Percentiles rank a stretch among this genome's conserved stretches.
These are phyloP conservation scores for Acronicta alni DNA, from an alignment of 2,888 invertebrate species.

Conservation along the genomic window DNA sequence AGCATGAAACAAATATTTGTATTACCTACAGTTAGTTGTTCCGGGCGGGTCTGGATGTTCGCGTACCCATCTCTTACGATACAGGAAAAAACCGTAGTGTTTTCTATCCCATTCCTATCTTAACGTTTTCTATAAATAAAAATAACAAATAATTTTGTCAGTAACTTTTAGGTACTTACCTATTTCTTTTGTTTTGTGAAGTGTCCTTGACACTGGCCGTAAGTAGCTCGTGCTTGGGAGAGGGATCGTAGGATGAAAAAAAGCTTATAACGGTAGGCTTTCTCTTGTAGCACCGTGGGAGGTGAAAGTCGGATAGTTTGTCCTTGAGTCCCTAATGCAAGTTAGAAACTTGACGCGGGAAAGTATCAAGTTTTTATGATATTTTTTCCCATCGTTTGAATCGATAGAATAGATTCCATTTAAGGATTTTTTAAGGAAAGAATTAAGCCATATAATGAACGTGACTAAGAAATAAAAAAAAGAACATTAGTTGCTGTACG, in stretches of 20 bases:
- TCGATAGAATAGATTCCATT: constrained; percentile 30
- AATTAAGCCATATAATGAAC: constrained; percentile 34
- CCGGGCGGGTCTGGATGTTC: too few relatives aligned
- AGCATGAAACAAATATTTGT: too few relatives aligned
- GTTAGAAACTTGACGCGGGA: constrained; percentile 64
- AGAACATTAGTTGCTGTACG: constrained; percentile 38
- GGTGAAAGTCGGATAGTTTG: constrained; percentile 81
- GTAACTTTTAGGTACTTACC: constrained; percentile 11
- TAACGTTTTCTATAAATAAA: too few relatives aligned
- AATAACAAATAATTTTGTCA: too few relatives aligned
- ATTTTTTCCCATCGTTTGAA: constrained; percentile 34
- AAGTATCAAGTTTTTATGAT: constrained; percentile 30
- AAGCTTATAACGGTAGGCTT: constrained; percentile 70
- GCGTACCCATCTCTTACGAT: too few relatives aligned
- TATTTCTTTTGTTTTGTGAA: too few relatives aligned
- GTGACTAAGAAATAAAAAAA: constrained; percentile 18
- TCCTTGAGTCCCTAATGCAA: constrained; percentile 77
- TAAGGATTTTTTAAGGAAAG: constrained; percentile 19
- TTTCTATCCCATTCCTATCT: too few relatives aligned
- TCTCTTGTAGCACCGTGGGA: constrained; percentile 76
- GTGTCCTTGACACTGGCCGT: constrained; percentile 47
- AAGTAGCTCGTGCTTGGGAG: constrained; percentile 57
- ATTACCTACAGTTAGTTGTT: too few relatives aligned
- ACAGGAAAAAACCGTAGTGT: too few relatives aligned
- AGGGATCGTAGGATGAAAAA: constrained; percentile 70